Conservation (phyloP, 2,797 vertebrate species). For the Pyrocephalus nanus region DNA sequence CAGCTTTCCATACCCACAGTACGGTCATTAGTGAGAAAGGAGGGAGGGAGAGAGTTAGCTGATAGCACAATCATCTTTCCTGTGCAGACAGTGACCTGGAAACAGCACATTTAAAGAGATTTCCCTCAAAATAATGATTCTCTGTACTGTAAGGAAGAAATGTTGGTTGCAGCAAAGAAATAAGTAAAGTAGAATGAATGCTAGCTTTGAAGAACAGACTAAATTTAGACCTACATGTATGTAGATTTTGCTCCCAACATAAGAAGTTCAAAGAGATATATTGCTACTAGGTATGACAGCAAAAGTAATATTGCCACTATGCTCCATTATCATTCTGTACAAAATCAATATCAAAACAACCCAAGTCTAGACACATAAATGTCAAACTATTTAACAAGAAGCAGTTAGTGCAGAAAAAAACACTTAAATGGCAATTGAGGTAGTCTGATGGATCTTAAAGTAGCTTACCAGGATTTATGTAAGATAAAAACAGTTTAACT, state of each 20-base stretch:
- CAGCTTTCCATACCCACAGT: neutral
- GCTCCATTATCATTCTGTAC: constrained; percentile 72
- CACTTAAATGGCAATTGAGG: constrained; percentile 83
- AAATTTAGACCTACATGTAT: neutral
- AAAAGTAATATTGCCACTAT: constrained; percentile 44
- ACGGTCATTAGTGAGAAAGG: neutral
- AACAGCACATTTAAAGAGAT: neutral
- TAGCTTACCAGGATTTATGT: constrained; percentile 83
- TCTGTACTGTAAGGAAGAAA: neutral
- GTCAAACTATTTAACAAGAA: constrained; percentile 80
- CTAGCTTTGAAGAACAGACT: neutral
- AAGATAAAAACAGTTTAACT: constrained; percentile 85
- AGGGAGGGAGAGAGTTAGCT: neutral
- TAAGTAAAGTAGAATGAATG: neutral
- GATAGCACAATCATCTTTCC: neutral
- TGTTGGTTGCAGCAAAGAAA: neutral
- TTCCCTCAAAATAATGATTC: neutral
- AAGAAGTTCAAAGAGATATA: constrained; percentile 55
- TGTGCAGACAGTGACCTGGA: neutral
- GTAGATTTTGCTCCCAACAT: constrained; percentile 1
- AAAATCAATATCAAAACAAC: constrained; percentile 78
- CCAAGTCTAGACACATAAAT: constrained; percentile 81
- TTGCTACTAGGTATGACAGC: constrained; percentile 47
- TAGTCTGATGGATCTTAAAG: constrained; percentile 80
- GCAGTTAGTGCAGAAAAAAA: constrained; percentile 81